These are phyloP conservation scores for Xiphophorus maculatus DNA, from an alignment of 2,113 vertebrate genomes.

Conservation along the genomic window DNA sequence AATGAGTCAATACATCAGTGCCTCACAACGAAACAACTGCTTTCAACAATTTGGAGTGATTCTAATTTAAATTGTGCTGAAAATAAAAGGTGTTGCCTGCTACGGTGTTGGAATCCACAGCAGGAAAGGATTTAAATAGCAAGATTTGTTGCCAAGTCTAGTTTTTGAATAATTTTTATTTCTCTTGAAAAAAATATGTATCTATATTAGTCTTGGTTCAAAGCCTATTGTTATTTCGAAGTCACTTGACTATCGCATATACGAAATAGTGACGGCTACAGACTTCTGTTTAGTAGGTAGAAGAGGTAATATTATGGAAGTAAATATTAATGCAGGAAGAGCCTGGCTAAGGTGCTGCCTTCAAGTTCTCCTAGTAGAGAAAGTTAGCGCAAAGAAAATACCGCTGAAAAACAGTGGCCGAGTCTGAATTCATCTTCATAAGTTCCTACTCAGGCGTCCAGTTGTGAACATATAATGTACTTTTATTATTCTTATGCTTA, in stretches of 20 bases:
- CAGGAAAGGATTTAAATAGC: not conserved
- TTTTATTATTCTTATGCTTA: not conserved
- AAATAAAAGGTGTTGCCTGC: not conserved
- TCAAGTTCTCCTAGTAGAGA: not conserved
- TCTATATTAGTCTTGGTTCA: not conserved
- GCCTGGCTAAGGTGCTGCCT: conserved; percentile 2
- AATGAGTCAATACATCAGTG: not conserved
- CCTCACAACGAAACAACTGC: not conserved
- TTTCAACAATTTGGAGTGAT: not conserved
- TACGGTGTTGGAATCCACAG: not conserved
- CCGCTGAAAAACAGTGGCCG: not conserved
- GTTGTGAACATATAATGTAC: not conserved
- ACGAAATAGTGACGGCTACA: no score
- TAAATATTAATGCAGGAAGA: no score
- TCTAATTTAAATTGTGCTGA: not conserved
- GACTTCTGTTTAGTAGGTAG: not conserved
- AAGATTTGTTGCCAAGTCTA: not conserved
- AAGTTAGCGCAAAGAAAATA: not conserved
- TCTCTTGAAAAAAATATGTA: not conserved
- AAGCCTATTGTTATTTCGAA: not conserved
- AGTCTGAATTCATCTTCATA: not conserved
- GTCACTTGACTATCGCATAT: no score
- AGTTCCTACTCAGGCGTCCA: not conserved
- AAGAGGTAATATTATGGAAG: no score
- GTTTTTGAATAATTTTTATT: not conserved